These are phyloP conservation scores for Ifrita kowaldi DNA, from an alignment of 2,113 vertebrate species.

Conservation along the genomic window DNA sequence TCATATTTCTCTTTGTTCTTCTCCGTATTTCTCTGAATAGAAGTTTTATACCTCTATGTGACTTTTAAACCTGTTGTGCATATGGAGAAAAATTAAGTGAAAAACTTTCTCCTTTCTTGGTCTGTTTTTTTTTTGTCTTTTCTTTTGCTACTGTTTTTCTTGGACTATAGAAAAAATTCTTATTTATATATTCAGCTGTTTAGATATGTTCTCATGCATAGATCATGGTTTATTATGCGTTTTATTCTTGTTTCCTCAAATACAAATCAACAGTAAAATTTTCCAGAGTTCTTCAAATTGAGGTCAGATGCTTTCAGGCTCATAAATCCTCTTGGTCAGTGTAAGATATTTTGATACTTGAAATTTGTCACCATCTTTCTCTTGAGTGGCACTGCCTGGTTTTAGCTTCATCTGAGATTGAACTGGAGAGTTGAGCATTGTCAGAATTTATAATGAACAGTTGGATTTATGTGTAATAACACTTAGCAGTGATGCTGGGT, in stretches of 20 bases:
- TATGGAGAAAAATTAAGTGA: not conserved
- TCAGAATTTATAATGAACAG: not conserved
- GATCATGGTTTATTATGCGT: not conserved
- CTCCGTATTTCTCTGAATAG: not conserved
- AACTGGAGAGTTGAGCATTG: not conserved
- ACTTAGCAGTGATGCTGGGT: not conserved
- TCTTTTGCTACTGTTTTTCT: not conserved
- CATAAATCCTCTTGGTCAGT: not conserved
- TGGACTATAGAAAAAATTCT: not conserved
- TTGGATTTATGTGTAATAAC: not conserved
- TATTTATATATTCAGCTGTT: not conserved
- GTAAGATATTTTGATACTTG: not conserved
- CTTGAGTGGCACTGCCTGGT: not conserved
- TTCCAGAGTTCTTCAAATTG: not conserved
- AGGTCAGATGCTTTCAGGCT: not conserved
- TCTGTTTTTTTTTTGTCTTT: not conserved
- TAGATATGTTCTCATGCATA: not conserved
- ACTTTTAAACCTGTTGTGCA: not conserved
- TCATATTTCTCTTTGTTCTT: not conserved
- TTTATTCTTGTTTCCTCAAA: not conserved
- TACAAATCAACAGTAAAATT: not conserved
- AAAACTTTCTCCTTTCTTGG: not conserved
- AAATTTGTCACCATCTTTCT: not conserved
- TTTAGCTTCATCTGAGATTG: not conserved
- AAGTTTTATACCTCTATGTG: not conserved